Percentiles rank a stretch among this genome's conserved stretches.
These are phyloP conservation scores for Odocoileus virginianus DNA, from an alignment of 2,113 vertebrate species.

Conservation along the genomic window DNA sequence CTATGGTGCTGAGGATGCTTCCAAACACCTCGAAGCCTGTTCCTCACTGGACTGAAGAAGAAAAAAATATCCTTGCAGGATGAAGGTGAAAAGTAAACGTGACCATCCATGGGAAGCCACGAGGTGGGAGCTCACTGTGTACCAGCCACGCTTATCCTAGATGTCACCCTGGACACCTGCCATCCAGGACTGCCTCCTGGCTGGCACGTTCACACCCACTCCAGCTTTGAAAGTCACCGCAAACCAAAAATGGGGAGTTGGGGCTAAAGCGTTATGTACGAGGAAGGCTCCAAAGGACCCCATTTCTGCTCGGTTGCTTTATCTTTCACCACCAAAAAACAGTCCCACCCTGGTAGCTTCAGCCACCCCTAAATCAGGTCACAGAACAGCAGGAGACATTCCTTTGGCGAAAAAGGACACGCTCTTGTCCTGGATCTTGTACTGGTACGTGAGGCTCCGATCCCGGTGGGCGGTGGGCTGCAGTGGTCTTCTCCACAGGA, in stretches of 20 bases:
- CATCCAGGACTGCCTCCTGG: not conserved
- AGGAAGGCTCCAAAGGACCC: not conserved
- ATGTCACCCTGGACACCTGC: not conserved
- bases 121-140: not conserved
- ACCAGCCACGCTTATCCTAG: not conserved
- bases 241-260: not conserved
- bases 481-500: constrained; percentile 80
- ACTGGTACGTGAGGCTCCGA: constrained; percentile 86
- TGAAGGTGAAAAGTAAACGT: not conserved
- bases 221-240: not conserved
- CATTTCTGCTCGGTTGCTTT: not conserved
- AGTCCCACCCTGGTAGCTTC: not conserved
- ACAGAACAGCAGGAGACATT: constrained; percentile 91
- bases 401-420: constrained; percentile 92
- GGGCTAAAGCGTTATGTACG: not conserved
- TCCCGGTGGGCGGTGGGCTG: constrained; percentile 47
- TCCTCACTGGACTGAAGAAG: not conserved
- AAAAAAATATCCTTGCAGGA: not conserved
- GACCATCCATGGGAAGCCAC: not conserved
- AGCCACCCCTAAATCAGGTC: constrained; percentile 26
- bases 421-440: constrained; percentile 93
- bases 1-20: not conserved
- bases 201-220: not conserved
- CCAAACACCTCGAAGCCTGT: not conserved
- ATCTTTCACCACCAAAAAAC: not conserved